Evolutionary conservation across 2,797 vertebrate genomes (phyloP).

Genomic region (Eospalax fontanierii): DNA sequence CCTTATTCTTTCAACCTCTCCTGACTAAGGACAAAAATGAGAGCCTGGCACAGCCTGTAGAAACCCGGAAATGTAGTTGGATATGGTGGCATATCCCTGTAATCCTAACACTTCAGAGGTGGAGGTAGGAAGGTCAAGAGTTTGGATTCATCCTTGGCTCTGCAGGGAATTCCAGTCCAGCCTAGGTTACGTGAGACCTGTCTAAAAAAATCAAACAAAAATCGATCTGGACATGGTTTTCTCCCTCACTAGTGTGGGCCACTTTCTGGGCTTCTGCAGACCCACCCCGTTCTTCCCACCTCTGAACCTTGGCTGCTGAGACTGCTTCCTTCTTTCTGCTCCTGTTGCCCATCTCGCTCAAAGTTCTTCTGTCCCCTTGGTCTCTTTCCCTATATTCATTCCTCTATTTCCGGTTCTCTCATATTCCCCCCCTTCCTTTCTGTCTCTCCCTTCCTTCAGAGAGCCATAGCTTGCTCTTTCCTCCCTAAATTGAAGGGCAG

Average conservation of each 20-base stretch:
- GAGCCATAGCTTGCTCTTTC: conserved; percentile 72
- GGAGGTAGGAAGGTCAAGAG: neutral
- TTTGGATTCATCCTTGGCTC: neutral
- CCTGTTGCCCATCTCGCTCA: neutral
- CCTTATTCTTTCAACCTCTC: neutral
- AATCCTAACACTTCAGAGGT: neutral
- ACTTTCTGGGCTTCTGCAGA: neutral
- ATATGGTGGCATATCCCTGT: neutral
- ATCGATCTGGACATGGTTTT: neutral
- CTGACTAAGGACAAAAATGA: neutral
- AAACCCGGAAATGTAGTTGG: neutral
- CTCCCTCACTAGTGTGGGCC: neutral
- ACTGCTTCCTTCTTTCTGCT: neutral
- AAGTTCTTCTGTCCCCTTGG: neutral
- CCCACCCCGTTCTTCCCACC: neutral
- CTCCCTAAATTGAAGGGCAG: conserved; percentile 77
- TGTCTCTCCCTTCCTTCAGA: neutral
- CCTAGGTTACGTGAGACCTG: neutral
- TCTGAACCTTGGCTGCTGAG: neutral
- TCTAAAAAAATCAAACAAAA: neutral
- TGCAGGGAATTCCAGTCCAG: neutral
- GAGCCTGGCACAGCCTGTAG: neutral
- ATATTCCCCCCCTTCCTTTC: conserved; percentile 22
- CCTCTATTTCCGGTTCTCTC: conserved; percentile 7
- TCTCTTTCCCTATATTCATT: conserved; percentile 46